phyloP scores from a whole-genome alignment of 2,113 vertebrate species.

The Hyperopisus bebe region DNA sequence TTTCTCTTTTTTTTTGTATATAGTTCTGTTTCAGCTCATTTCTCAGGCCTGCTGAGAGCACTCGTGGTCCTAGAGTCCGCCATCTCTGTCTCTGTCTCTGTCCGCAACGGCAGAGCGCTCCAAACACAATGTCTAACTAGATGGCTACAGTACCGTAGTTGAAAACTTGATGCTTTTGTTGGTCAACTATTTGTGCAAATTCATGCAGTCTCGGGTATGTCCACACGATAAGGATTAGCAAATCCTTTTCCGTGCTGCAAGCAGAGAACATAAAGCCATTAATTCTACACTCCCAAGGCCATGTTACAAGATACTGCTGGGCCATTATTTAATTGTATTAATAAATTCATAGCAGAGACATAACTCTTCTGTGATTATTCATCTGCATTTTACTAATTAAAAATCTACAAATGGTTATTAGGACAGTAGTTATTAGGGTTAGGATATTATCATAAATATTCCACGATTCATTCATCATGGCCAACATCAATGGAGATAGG shows the following conservation, averaged over 20 bases:
- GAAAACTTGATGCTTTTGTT: conserved; percentile 83
- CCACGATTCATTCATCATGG: conserved; percentile 42
- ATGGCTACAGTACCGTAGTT: conserved; percentile 80
- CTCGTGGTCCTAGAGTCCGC: conserved; percentile 66
- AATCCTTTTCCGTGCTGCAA: conserved; percentile 95
- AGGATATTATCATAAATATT: conserved; percentile 28
- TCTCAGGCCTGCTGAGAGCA: conserved; percentile 97
- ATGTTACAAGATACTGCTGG: background rate
- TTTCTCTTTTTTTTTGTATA: conserved; percentile 33
- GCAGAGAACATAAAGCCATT: conserved; percentile 44
- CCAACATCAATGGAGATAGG: conserved; percentile 36
- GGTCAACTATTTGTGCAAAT: conserved; percentile 87
- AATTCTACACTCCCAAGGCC: background rate
- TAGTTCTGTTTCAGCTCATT: conserved; percentile 77
- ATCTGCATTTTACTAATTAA: conserved; percentile 12
- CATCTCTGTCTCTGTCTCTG: conserved; percentile 50
- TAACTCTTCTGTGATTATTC: conserved; percentile 9
- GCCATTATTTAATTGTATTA: conserved; percentile 3
- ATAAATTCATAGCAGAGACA: background rate
- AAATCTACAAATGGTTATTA: conserved; percentile 26
- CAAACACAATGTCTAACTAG: conserved; percentile 66
- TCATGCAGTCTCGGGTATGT: conserved; percentile 94
- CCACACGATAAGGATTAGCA: conserved; percentile 92
- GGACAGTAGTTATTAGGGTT: conserved; percentile 21
- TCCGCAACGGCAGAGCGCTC: conserved; percentile 64